Conservation (phyloP, 2,888 invertebrate genomes). For the Neoascia interrupta region DNA sequence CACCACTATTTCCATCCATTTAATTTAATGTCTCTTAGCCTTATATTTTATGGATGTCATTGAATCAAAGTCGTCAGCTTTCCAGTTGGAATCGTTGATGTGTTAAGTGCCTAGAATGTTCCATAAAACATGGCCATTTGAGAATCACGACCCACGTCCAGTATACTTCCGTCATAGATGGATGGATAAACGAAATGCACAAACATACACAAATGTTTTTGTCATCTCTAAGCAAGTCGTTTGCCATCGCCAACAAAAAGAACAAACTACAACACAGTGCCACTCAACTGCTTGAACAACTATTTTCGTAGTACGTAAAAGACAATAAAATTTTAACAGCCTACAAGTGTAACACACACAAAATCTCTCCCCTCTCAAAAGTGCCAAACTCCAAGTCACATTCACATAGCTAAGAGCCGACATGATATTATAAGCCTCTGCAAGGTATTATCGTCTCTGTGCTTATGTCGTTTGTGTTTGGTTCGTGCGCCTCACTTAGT, state of each 20-base stretch:
- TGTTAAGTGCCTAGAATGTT: not conserved
- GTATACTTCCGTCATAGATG: not conserved
- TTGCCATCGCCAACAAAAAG: conserved; percentile 12
- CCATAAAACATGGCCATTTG: conserved; percentile 43
- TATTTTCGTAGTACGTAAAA: conserved; percentile 27
- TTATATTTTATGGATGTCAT: not conserved
- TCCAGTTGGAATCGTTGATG: conserved; percentile 6
- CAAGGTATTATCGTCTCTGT: conserved; percentile 49
- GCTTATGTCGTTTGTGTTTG: conserved; percentile 31
- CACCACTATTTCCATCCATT: no score
- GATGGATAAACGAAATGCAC: not conserved
- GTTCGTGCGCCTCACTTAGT: conserved; percentile 14
- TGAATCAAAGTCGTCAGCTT: conserved; percentile 1
- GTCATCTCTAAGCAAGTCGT: not conserved
- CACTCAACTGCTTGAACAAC: conserved; percentile 35
- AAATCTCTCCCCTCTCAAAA: conserved; percentile 5
- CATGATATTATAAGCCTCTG: conserved; percentile 46
- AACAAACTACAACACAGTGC: conserved; percentile 44
- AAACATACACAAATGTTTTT: not conserved
- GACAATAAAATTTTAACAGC: conserved; percentile 48
- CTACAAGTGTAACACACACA: conserved; percentile 9
- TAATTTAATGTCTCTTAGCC: not conserved
- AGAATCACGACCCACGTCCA: conserved; percentile 21
- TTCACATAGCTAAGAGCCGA: conserved; percentile 1
- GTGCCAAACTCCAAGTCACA: not conserved